These are phyloP conservation scores for Orthosia incerta DNA, from an alignment of 2,888 invertebrate genomes.

Conservation along the genomic window DNA sequence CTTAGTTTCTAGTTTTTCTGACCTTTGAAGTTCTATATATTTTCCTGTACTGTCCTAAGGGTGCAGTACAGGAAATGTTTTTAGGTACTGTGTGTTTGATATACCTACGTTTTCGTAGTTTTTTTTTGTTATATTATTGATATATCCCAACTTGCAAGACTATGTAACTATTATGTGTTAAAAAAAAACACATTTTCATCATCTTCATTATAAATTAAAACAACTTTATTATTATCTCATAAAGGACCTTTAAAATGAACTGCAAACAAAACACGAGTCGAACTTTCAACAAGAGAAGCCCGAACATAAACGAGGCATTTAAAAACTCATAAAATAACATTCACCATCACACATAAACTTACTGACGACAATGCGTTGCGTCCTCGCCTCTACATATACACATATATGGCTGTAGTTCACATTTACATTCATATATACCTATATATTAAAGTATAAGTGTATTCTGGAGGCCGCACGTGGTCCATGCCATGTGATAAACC, in stretches of 20 bases:
- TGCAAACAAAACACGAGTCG: slow-evolving; percentile 11
- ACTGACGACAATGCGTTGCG: slow-evolving; percentile 67
- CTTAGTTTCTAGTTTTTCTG: neutral
- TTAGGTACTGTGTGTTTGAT: neutral
- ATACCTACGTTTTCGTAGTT: neutral
- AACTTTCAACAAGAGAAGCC: slow-evolving; percentile 19
- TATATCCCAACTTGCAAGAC: neutral
- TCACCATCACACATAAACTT: slow-evolving; percentile 61
- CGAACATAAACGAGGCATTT: slow-evolving; percentile 61
- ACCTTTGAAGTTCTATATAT: neutral
- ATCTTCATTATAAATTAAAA: neutral
- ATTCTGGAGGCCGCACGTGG: slow-evolving; percentile 89
- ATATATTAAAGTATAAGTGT: slow-evolving; percentile 64
- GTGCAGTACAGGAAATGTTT: too few relatives aligned
- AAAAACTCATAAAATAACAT: slow-evolving; percentile 70
- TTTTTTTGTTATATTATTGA: neutral
- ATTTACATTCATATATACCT: slow-evolving; percentile 60
- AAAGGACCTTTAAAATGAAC: neutral
- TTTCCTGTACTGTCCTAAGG: neutral
- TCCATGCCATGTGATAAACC: slow-evolving; percentile 89
- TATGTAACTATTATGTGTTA: neutral
- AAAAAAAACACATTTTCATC: neutral
- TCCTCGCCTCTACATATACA: slow-evolving; percentile 60
- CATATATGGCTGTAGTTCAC: slow-evolving; percentile 47
- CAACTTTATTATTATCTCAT: neutral